phyloP scores from a whole-genome alignment of 2,888 invertebrate genomes.

The Erebia palarica region DNA sequence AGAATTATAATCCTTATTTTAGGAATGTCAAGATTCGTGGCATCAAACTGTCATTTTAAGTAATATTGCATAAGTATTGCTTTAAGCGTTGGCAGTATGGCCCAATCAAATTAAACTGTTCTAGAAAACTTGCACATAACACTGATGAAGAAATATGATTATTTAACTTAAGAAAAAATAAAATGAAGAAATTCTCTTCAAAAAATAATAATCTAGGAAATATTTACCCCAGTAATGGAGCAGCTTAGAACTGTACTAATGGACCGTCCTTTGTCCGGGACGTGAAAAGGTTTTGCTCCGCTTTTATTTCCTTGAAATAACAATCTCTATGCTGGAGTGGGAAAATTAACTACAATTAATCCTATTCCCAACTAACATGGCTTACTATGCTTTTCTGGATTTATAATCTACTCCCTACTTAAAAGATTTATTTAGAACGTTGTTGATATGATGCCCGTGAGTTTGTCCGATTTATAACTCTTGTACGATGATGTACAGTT shows the following conservation, averaged over 20 bases:
- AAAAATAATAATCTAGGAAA: constrained; percentile 16
- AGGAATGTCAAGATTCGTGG: too few relatives aligned
- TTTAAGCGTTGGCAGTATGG: too few relatives aligned
- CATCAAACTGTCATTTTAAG: too few relatives aligned
- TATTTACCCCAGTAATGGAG: constrained; percentile 18
- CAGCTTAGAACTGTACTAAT: constrained; percentile 17
- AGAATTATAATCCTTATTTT: too few relatives aligned
- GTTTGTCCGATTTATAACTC: too few relatives aligned
- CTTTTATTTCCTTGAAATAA: constrained; percentile 17
- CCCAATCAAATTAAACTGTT: too few relatives aligned
- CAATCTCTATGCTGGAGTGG: constrained; percentile 17
- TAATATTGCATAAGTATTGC: too few relatives aligned
- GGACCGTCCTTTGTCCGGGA: constrained; percentile 18
- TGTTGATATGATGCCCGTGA: too few relatives aligned
- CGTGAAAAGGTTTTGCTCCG: constrained; percentile 14
- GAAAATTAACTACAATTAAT: constrained; percentile 18
- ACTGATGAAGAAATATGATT: background rate
- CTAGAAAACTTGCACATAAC: too few relatives aligned
- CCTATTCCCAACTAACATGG: background rate
- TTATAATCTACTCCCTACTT: too few relatives aligned
- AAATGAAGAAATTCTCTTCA: constrained; percentile 12
- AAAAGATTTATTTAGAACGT: too few relatives aligned
- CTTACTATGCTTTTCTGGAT: background rate
- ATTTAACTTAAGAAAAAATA: background rate
- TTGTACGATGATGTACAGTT: too few relatives aligned